Evolutionary conservation across 2,113 vertebrate genomes (phyloP).

Genomic region (Haplochromis vanheusdeni): DNA sequence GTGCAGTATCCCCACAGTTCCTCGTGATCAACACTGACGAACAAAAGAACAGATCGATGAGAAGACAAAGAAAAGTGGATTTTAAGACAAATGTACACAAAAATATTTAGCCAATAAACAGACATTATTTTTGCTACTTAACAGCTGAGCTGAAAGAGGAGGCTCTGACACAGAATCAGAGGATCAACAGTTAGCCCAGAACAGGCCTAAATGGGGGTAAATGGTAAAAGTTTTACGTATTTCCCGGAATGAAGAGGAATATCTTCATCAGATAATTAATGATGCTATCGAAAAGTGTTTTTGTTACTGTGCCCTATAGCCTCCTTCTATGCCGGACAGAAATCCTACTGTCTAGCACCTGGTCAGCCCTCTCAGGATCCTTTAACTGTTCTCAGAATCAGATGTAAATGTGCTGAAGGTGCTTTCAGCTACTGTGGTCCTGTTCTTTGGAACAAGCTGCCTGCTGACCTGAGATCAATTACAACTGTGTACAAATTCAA

Average conservation of each 20-base stretch:
- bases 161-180: neutral
- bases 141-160: neutral
- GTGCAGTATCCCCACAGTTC: neutral
- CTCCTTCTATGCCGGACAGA: neutral
- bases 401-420: neutral
- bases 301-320: neutral
- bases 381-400: neutral
- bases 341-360: neutral
- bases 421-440: neutral
- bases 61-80: neutral
- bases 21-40: neutral
- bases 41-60: neutral
- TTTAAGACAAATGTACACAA: neutral
- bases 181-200: neutral
- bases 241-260: neutral
- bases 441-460: neutral
- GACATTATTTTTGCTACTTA: neutral
- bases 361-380: neutral
- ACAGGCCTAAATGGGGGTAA: neutral
- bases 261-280: neutral
- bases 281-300: neutral
- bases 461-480: neutral
- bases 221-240: rapidly evolving
- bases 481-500: neutral
- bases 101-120: neutral